Conservation (phyloP, 2,113 vertebrate species). For the Tursiops truncatus region DNA sequence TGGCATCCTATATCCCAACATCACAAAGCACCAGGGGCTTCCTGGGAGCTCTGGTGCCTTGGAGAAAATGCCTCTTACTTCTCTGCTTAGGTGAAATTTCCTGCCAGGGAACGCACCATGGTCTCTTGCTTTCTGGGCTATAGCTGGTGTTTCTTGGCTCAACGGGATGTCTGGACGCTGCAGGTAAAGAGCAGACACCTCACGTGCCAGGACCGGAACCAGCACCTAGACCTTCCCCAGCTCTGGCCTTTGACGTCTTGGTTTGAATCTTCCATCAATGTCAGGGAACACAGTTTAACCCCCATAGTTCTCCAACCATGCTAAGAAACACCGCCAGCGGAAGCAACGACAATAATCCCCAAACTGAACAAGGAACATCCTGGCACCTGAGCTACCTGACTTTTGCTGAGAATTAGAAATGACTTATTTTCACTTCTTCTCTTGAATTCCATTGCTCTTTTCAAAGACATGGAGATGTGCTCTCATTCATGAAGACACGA, state of each 20-base stretch:
- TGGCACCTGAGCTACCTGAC: accelerated
- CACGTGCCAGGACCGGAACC: accelerated
- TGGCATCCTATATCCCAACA: accelerated
- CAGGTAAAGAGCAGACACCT: accelerated
- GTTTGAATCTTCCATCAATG: accelerated
- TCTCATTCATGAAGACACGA: neutral
- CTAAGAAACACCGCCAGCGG: accelerated
- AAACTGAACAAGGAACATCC: accelerated
- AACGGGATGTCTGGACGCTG: accelerated
- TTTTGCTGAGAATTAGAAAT: neutral
- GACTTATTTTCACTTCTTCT: neutral
- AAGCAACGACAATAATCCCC: accelerated
- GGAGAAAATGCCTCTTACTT: neutral
- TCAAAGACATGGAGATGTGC: neutral
- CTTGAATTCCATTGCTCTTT: neutral
- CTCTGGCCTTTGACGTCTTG: neutral
- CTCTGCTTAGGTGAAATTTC: accelerated
- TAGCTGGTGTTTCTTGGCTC: accelerated
- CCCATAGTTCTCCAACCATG: accelerated
- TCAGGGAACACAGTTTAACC: too few relatives aligned
- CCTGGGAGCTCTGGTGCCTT: neutral
- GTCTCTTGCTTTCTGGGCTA: too few relatives aligned
- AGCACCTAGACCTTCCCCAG: accelerated
- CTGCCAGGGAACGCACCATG: accelerated
- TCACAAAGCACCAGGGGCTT: accelerated